These are phyloP conservation scores for Tenthredo scrophulariae DNA, from an alignment of 2,888 invertebrate species.

Conservation along the genomic window DNA sequence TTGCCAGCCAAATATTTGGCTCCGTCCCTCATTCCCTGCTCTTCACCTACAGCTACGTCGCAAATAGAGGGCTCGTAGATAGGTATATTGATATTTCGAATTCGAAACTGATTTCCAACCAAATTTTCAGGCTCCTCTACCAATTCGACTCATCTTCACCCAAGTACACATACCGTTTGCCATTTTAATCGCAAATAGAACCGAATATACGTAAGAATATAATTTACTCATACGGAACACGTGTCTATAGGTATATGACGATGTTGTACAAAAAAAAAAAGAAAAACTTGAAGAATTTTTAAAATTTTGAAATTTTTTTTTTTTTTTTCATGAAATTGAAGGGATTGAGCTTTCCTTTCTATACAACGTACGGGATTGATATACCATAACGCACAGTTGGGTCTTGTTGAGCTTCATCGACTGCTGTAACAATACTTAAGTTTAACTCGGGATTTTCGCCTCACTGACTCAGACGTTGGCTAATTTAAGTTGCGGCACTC, in stretches of 20 bases:
- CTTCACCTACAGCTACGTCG: background rate
- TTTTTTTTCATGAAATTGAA: background rate
- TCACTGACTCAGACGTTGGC: conserved; percentile 34
- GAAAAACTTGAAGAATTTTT: background rate
- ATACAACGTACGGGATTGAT: background rate
- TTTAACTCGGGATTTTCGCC: conserved; percentile 11
- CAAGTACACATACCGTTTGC: background rate
- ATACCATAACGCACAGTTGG: background rate
- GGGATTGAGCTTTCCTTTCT: background rate
- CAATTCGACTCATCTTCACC: background rate
- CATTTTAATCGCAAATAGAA: background rate
- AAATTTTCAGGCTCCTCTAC: background rate
- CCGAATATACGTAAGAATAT: background rate
- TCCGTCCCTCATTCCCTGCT: conserved; percentile 18
- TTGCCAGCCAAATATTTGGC: conserved; percentile 47
- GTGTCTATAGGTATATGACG: background rate
- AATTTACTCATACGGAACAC: too few species aligned
- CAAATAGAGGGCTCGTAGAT: conserved; percentile 32
- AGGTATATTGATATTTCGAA: conserved; percentile 38
- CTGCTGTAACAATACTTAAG: background rate
- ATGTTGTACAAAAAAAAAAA: background rate
- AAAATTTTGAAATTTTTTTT: background rate
- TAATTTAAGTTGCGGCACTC: conserved; percentile 44
- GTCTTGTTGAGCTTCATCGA: conserved; percentile 2
- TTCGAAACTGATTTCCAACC: conserved; percentile 18